phyloP scores from a whole-genome alignment of 2,113 vertebrate genomes.

The Rhinolophus sinicus region DNA sequence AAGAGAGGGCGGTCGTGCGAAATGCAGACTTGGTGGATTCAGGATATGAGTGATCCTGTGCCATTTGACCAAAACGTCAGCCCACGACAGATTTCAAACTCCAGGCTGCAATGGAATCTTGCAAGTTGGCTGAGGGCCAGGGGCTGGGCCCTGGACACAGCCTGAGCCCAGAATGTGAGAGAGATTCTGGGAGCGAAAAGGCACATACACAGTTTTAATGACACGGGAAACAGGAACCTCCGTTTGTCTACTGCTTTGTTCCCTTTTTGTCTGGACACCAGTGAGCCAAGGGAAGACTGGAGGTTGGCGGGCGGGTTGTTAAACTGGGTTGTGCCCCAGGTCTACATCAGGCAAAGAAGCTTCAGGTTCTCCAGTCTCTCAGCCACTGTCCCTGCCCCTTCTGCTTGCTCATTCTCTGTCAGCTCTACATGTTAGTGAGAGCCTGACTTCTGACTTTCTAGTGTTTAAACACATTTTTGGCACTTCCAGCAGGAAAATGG shows the following conservation, averaged over 20 bases:
- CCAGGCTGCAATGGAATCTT: not conserved
- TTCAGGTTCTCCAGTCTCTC: too few relatives aligned
- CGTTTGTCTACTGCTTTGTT: not conserved
- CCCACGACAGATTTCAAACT: not conserved
- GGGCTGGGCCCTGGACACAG: constrained; percentile 17
- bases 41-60: not conserved
- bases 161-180: not conserved
- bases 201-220: not conserved
- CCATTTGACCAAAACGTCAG: not conserved
- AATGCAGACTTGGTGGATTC: not conserved
- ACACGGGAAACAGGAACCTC: not conserved
- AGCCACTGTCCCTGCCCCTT: rapidly evolving
- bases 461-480: not conserved
- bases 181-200: not conserved
- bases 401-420: not conserved
- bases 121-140: not conserved
- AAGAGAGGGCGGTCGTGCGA: not conserved
- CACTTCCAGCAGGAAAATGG: not conserved
- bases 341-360: not conserved
- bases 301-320: too few relatives aligned
- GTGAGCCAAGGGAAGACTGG: not conserved
- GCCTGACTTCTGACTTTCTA: not conserved
- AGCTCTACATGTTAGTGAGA: not conserved
- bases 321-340: not conserved
- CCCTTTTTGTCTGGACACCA: not conserved